phyloP scores from a whole-genome alignment of 1,140 invertebrate genomes.

The Onthophagus taurus region DNA sequence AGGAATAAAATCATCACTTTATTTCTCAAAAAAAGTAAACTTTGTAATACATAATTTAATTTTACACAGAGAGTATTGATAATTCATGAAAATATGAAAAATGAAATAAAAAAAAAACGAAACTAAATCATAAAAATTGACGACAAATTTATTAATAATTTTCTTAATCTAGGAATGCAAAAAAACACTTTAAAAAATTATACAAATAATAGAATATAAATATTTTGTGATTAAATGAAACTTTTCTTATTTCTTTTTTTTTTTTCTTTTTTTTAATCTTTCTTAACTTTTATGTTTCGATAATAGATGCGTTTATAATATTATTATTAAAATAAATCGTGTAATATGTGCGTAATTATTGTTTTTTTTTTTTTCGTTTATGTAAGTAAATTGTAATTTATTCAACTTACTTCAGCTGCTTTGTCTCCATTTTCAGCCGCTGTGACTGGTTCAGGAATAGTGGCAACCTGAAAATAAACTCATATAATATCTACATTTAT shows the following conservation, averaged over 20 bases:
- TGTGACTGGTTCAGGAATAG: neutral
- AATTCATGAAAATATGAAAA: too few relatives aligned
- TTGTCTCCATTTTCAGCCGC: slow-evolving; percentile 11
- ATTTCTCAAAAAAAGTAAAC: too few relatives aligned
- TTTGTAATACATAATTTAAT: too few relatives aligned
- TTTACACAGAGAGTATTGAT: too few relatives aligned
- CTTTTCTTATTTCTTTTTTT: neutral
- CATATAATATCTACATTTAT: neutral
- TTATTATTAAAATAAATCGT: neutral
- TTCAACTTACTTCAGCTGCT: slow-evolving; percentile 1
- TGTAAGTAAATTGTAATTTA: slow-evolving; percentile 3
- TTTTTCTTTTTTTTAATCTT: neutral
- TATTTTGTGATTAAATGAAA: neutral
- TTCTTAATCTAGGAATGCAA: too few relatives aligned
- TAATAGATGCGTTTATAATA: neutral
- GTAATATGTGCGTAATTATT: neutral
- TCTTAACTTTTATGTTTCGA: neutral
- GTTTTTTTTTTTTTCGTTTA: neutral
- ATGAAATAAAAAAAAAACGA: too few relatives aligned
- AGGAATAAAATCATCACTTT: too few relatives aligned
- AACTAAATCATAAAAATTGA: too few relatives aligned
- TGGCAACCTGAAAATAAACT: slow-evolving; percentile 11
- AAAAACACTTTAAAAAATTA: too few relatives aligned
- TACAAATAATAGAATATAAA: neutral
- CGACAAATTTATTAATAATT: too few relatives aligned